Conservation (phyloP, 2,797 vertebrate genomes). For the Cichlasoma orientale region DNA sequence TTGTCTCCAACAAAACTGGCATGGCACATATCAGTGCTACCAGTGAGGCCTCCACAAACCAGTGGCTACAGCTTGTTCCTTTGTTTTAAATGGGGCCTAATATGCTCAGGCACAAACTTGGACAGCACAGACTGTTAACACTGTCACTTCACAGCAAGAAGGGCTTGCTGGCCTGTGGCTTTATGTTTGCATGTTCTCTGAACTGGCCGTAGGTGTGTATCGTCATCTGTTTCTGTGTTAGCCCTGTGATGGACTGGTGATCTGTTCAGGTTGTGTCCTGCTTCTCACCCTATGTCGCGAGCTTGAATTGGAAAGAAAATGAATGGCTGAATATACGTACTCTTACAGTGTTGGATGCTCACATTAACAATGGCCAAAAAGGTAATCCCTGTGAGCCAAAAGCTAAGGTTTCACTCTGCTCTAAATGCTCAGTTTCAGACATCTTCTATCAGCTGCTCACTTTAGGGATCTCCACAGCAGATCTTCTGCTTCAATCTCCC, state of each 20-base stretch:
- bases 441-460: not conserved
- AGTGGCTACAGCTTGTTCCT: not conserved
- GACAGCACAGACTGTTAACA: not conserved
- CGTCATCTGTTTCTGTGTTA: not conserved
- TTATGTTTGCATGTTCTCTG: not conserved
- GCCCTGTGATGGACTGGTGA: not conserved
- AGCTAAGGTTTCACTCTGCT: not conserved
- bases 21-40: not conserved
- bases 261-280: not conserved
- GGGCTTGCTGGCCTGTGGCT: not conserved
- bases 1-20: no score
- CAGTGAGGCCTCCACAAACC: not conserved
- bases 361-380: not conserved
- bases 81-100: not conserved
- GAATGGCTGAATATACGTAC: not conserved
- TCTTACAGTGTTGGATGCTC: not conserved
- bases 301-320: not conserved
- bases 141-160: not conserved
- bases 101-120: not conserved
- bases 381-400: not conserved
- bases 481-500: not conserved
- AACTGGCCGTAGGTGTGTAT: not conserved
- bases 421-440: not conserved
- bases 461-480: not conserved
- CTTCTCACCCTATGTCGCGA: not conserved